A percentile compares a stretch with the other conserved stretches of the same genome.
Evolutionary conservation across 2,113 vertebrate species (phyloP).

Genomic region (Phalacrocorax pelagicus): DNA sequence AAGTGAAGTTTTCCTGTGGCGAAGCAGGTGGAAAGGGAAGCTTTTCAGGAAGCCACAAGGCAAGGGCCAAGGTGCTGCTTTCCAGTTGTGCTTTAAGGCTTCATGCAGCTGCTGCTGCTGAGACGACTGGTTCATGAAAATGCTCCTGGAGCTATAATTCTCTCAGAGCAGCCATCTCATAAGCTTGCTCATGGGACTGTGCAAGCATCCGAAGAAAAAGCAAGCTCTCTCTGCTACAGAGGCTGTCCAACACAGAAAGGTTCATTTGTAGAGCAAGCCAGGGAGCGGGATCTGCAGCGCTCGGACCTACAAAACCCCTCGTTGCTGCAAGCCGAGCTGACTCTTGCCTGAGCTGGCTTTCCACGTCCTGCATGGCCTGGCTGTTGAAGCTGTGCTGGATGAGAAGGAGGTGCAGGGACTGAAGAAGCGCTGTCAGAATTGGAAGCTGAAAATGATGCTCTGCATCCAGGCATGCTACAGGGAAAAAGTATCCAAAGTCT

Average conservation of each 20-base stretch:
- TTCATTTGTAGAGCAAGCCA: background rate
- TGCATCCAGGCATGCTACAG: background rate
- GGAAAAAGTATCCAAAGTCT: background rate
- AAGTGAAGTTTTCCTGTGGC: background rate
- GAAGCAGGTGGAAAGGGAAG: background rate
- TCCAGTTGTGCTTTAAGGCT: background rate
- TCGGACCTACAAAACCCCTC: background rate
- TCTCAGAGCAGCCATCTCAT: background rate
- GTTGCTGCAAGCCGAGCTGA: background rate
- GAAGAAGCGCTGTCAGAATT: background rate
- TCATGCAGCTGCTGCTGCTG: background rate
- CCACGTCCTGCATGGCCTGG: background rate
- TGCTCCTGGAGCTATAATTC: background rate
- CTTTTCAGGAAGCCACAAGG: background rate
- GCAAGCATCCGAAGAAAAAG: background rate
- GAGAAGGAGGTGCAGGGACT: background rate
- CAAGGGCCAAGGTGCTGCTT: background rate
- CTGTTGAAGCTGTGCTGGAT: background rate
- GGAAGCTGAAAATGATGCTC: background rate
- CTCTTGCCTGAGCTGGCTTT: background rate
- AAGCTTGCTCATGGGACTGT: background rate
- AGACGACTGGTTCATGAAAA: background rate
- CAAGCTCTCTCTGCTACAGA: background rate
- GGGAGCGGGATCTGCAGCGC: rapidly evolving
- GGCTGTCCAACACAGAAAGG: background rate